Base-by-base conservation (phyloP, 2,113 vertebrate genomes). In the Pollachius pollachius region DNA sequence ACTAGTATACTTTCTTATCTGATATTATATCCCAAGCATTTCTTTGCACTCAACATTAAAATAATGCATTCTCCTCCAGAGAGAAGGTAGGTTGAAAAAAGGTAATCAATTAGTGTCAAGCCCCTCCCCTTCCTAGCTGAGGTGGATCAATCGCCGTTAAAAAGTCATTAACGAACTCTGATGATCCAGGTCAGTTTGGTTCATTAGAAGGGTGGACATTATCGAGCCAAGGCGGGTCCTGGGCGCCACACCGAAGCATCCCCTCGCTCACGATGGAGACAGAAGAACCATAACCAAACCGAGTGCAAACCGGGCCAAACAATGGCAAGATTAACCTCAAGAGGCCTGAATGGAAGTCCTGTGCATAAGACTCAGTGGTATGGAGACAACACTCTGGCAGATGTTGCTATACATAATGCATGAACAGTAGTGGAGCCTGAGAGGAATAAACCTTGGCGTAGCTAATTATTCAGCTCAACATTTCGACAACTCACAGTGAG, bases 361-460 rank as follows among this genome's bases (percentile, higher is more conserved):
- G 61, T 68, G 71, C 70, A 84, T 70, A 54, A 81, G 81, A 83
- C 68, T 64, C 75, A 72, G 64, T 74, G 74, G 79, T 52, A 78
- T 69, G 76, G 76, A 85, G 73, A 80, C 79, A 56, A 82, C 82
- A 87, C 81, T 83, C 85, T 79, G 81, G 74, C 87, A 86, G 87
- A 90, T 88, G 84, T 87, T 75, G 84, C 72, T 72, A 89, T 90
- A 87, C 89, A 90, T 90, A 87, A 90, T 88, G 85, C 88, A 90
- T 86, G 68, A 87, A 83, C 72, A 86, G 30, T 34, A 34, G 87
- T 75, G 78, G 76, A 79, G 72, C 81, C 82, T 34, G 30, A 77
- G 78, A 80, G 84, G 84, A 83, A 80, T 77, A 89, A 82, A 74
- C 30, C 78, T 81, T 74, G 83, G 78, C 84, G 84, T 62, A 25